Evolutionary conservation across 2,797 vertebrate species (phyloP).

Genomic region (Melopsittacus undulatus): DNA sequence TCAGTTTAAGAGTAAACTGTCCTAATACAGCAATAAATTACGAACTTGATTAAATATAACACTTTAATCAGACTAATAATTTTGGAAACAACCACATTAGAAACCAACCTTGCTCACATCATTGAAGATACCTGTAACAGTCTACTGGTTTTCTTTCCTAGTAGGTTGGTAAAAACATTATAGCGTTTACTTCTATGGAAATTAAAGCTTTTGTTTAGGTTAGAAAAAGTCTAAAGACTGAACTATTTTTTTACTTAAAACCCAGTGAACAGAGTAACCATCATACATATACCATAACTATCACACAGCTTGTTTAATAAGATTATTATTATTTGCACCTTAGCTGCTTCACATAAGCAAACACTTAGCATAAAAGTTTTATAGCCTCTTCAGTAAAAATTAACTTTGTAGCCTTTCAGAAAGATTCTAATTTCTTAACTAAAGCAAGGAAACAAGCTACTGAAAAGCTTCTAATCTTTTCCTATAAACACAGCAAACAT

Average conservation of each 20-base stretch:
- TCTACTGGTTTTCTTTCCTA: neutral
- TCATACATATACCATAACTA: neutral
- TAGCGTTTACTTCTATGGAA: fast-evolving
- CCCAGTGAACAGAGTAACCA: neutral
- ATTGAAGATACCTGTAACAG: neutral
- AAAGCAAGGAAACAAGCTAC: neutral
- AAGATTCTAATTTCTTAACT: neutral
- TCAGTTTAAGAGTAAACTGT: fast-evolving
- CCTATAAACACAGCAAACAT: neutral
- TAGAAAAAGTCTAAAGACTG: neutral
- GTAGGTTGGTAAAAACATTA: fast-evolving
- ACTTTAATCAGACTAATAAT: neutral
- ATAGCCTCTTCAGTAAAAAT: neutral
- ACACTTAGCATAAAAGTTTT: neutral
- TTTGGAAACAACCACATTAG: neutral
- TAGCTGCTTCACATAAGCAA: neutral
- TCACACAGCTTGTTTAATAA: neutral
- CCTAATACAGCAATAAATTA: fast-evolving
- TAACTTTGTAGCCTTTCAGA: neutral
- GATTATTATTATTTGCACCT: neutral
- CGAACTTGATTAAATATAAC: fast-evolving
- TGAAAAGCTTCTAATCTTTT: neutral
- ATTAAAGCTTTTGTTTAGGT: fast-evolving
- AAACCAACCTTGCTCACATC: fast-evolving
- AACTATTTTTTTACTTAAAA: neutral